phyloP scores from a whole-genome alignment of 2,797 vertebrate species.

The Chiloscyllium punctatum region DNA sequence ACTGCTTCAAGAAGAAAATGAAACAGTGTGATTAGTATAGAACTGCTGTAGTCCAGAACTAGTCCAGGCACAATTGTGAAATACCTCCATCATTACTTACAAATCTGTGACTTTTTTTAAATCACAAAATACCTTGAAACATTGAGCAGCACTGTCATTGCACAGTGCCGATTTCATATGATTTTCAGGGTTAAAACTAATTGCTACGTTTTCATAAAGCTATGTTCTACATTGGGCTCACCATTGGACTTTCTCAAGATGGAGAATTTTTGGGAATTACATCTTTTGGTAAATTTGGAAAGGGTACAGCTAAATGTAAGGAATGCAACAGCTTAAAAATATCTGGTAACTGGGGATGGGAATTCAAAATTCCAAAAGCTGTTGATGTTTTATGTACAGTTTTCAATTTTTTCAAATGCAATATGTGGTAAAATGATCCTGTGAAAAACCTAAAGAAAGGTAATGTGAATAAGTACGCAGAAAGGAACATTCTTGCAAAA shows the following conservation, averaged over 20 bases:
- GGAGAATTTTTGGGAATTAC: neutral
- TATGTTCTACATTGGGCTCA: neutral
- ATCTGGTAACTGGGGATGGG: neutral
- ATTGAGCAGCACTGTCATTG: neutral
- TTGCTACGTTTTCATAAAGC: neutral
- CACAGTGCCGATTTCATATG: neutral
- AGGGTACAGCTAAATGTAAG: neutral
- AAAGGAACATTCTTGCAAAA: neutral
- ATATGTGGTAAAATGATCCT: neutral
- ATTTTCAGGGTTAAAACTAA: neutral
- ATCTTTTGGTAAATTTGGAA: neutral
- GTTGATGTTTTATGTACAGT: neutral
- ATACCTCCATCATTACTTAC: neutral
- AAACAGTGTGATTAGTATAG: neutral
- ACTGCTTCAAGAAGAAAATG: neutral
- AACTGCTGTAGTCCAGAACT: neutral
- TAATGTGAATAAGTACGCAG: neutral
- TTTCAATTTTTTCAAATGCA: neutral
- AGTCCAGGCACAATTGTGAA: neutral
- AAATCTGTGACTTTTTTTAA: neutral
- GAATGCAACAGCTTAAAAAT: neutral
- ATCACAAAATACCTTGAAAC: neutral
- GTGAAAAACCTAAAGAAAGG: neutral
- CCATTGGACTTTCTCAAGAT: neutral
- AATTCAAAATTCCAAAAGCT: neutral